These are phyloP conservation scores for Melanargia galathea DNA, from an alignment of 2,888 invertebrate species.

Conservation along the genomic window DNA sequence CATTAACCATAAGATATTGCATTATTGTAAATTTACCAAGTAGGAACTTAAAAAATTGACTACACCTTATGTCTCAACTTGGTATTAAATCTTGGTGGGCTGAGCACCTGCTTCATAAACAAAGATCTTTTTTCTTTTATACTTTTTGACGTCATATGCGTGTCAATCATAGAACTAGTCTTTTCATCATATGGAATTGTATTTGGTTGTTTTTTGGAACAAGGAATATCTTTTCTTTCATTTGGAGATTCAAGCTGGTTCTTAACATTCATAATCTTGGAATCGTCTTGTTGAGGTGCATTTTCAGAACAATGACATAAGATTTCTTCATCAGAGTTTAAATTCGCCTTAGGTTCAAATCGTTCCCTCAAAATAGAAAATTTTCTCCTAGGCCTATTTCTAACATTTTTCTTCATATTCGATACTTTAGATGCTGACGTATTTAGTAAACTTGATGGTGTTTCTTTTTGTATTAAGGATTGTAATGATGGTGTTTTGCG, in stretches of 20 bases:
- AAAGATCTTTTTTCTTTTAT: conserved; percentile 79
- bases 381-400: conserved; percentile 78
- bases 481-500: conserved; percentile 72
- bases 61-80: conserved; percentile 69
- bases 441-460: conserved; percentile 49
- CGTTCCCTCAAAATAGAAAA: conserved; percentile 82
- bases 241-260: conserved; percentile 53
- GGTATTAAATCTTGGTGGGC: conserved; percentile 80
- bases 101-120: conserved; percentile 82
- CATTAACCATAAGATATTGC: conserved; percentile 15
- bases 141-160: conserved; percentile 50
- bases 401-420: conserved; percentile 65
- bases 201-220: conserved; percentile 48
- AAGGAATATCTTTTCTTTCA: conserved; percentile 41
- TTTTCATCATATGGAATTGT: conserved; percentile 40
- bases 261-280: conserved; percentile 54
- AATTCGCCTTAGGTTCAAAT: conserved; percentile 77
- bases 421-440: conserved; percentile 58
- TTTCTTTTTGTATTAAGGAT: conserved; percentile 73
- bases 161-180: conserved; percentile 21
- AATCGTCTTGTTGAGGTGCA: conserved; percentile 52
- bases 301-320: conserved; percentile 68
- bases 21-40: conserved; percentile 28
- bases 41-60: conserved; percentile 42
- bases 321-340: conserved; percentile 74